Evolutionary conservation across 2,113 vertebrate genomes (phyloP).

Genomic region (Pelecanus crispus): DNA sequence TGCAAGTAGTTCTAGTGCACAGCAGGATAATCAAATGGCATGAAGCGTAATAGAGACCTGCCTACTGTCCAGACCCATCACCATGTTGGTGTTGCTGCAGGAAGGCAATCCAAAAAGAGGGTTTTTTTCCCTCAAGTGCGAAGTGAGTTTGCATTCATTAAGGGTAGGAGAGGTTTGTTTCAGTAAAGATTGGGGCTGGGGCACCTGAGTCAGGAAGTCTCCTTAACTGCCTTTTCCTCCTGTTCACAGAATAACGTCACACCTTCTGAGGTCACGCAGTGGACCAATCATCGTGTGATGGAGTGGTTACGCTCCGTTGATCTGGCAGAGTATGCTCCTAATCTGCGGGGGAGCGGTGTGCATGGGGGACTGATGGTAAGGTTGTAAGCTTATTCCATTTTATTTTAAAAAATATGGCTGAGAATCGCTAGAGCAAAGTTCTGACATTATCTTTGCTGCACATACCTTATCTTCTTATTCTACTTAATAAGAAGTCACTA

Average conservation of each 20-base stretch:
- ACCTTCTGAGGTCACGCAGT: slow-evolving; percentile 89
- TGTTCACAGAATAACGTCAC: slow-evolving; percentile 80
- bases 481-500: background rate
- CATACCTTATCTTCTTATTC: background rate
- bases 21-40: background rate
- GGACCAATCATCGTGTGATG: slow-evolving; percentile 98
- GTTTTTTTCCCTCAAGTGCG: background rate
- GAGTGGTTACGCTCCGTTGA: slow-evolving; percentile 96
- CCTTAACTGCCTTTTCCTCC: background rate
- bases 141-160: background rate
- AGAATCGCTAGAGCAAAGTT: background rate
- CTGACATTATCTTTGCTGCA: background rate
- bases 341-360: slow-evolving; percentile 93
- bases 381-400: background rate
- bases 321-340: slow-evolving; percentile 94
- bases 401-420: background rate
- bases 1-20: background rate
- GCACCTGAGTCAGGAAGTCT: no score
- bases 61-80: background rate
- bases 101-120: background rate
- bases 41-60: background rate
- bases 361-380: slow-evolving; percentile 96
- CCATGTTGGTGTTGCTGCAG: background rate
- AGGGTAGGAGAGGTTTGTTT: background rate
- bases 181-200: background rate